Evolutionary conservation across 2,797 vertebrate genomes (phyloP), one percentile per base, ranked within the genome.

Genomic region (Microtus californicus): DNA sequence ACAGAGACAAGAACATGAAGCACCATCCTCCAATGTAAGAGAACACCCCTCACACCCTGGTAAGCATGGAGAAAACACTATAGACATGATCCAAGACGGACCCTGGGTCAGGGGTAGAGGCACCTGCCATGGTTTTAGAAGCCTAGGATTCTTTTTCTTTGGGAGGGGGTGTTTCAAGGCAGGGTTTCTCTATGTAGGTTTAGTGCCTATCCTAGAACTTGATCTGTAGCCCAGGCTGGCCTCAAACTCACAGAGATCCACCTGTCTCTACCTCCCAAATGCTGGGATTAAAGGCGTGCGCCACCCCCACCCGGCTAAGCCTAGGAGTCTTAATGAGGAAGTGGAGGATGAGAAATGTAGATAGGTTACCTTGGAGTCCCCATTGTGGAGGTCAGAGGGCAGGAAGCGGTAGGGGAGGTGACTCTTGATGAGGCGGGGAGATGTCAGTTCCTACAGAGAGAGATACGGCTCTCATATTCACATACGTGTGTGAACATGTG

Each of bases 401-500:
- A 99, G 99, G 98, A 99, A 99, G 5, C 99, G 99, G 91, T 99
- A 99, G 0, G 99, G 99, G 37, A 99, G 99, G 98, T 99, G 99
- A 98, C 99, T 99, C 98, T 99, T 99, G 98, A 99, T 99, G 96
- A 99, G 98, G 61, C 99, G 99, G 89, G 99, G 99, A 21, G 99
- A 99, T 0, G 99, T 99, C 98, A 99, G 98, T 69, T 99, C 99
- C 99, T 99, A 96, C 17, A 67, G 93, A 87, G 94, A 73, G 96
- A 71, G 43, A n/a, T 34, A 40, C 29, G 8, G 37, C 40, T 48
- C 1, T 65, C 31, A 65, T 65, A 23, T 45, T 65, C 17, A 21
- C 31, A 8, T 51, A n/a, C 25, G 1, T 15, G 63, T 65, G 27
- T 31, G 12, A 15, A 63, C 29, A 12, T 25, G 40, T 1, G 0